Base-by-base conservation (phyloP, 2,888 invertebrate species). In the Cheiracanthium punctorium region DNA sequence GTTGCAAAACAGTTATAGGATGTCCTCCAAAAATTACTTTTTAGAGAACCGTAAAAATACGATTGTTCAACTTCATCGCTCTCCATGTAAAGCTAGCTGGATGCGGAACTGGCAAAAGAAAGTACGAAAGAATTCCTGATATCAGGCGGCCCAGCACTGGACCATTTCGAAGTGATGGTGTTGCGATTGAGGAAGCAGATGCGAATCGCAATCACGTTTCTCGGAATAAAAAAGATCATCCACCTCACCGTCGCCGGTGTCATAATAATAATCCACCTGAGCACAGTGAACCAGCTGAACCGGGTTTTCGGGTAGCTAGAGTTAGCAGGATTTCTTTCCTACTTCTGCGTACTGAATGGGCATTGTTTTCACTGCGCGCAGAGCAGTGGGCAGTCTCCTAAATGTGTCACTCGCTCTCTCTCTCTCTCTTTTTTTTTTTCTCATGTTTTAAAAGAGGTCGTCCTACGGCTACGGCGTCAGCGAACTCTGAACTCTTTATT, bases 401-500 rank as follows among this genome's bases (percentile, higher is more conserved):
- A 71, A 71, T 71, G 29, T 71, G 71, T 71, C 71, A 69, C 43
- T 71, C 41, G 43, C 41, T 4, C 29, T 65, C n/a, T n/a, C n/a
- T n/a, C n/a, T n/a, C n/a, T n/a, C n/a, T n/a, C n/a, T n/a, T n/a
- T n/a, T n/a, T n/a, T n/a, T n/a, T n/a, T n/a, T n/a, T n/a, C n/a
- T 29, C 29, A 10, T 10, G 0, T 17, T 10, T n/a, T n/a, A 71
- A 69, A 71, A 17, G 71, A 43, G 71, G 71, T 69, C 69, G 69
- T 24, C n/a, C n/a, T n/a, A n/a, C n/a, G n/a, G n/a, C 10, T 33
- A n/a, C 33, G 1, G 24, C 29, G 24, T 41, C 43, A 71, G 43
- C 71, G 71, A 71, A 71, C 71, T 71, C 28, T 71, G 71, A 71
- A 71, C 71, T 43, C 71, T 28, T n/a, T n/a, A n/a, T n/a, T n/a